Conservation (phyloP, 1,140 invertebrate genomes). For the roundworm (Caenorhabditis elegans) region WBcel235 BX284605.5:9955501-9956000, state of each 20-base stretch:
- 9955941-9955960: conserved; percentile 37
- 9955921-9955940: conserved; percentile 13
- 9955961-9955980: conserved; percentile 47
- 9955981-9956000: conserved; percentile 45
- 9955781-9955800: conserved; percentile 26
- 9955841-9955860: conserved; percentile 28
- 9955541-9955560: neutral
- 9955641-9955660: neutral
- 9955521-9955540: conserved; percentile 2
- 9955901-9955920: conserved; percentile 24
- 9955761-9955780: neutral
- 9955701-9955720: neutral
- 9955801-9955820: conserved; percentile 22
- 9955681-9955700: conserved; percentile 29
- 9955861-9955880: conserved; percentile 8
- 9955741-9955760: neutral
- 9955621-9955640: neutral
- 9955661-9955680: neutral
- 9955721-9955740: conserved; percentile 32
- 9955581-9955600: neutral
- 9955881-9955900: neutral
- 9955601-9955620: neutral
- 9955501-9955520: neutral
- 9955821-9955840: conserved; percentile 11
- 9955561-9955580: neutral